Conservation (phyloP, 2,888 invertebrate genomes). For the Clunio marinus region DNA sequence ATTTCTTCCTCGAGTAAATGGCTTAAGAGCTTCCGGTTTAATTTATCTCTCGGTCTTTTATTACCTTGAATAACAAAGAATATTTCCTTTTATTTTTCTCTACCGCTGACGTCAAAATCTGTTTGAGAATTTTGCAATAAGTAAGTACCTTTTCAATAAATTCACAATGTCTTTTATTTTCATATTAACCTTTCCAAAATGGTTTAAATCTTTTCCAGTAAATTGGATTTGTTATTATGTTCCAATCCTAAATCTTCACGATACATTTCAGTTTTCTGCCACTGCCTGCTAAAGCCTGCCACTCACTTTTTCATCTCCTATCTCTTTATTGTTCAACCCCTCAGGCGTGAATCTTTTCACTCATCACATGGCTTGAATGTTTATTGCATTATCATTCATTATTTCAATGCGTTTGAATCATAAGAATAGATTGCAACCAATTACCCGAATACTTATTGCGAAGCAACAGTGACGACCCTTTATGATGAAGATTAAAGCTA, state of each 20-base stretch:
- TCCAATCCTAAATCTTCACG: not conserved
- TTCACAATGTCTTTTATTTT: not conserved
- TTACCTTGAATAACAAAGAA: no score
- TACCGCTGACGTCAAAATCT: not conserved
- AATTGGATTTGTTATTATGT: conserved; percentile 28
- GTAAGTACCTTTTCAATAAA: no score
- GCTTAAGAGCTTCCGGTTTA: not conserved
- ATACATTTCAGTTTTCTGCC: not conserved
- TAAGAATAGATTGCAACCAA: no score
- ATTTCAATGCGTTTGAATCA: not conserved
- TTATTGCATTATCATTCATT: conserved; percentile 31
- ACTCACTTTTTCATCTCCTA: not conserved
- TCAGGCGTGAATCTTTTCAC: conserved; percentile 33
- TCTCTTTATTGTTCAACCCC: not conserved
- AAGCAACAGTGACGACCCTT: no score
- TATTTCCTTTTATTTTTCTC: no score
- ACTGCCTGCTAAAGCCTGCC: not conserved
- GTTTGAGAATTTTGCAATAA: no score
- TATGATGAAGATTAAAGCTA: no score
- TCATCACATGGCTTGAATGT: not conserved
- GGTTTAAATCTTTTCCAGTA: conserved; percentile 4
- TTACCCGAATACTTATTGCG: no score
- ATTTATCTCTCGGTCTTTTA: no score
- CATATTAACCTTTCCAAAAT: conserved; percentile 10
- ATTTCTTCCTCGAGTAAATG: no score